Base-by-base conservation (phyloP, 2,888 invertebrate genomes). In the Leptarthrus brevirostris region DNA sequence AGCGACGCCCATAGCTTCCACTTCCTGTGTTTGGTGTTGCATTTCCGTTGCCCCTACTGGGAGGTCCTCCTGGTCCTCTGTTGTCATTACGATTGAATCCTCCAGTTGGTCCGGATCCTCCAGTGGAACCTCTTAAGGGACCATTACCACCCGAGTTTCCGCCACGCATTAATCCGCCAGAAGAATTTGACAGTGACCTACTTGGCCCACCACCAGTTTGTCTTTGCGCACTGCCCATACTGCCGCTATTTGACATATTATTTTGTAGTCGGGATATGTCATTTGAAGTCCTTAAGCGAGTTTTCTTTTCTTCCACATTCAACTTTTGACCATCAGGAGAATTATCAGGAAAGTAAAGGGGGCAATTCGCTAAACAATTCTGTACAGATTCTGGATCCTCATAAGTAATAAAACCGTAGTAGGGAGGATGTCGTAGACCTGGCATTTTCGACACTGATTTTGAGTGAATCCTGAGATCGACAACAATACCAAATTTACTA, bases 361-460 rank as follows among this genome's bases (percentile, higher is more conserved):
- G 93, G 76, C 85, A 84, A 80, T 82, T 80, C 76, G 88, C 82
- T 73, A 96, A 88, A 80, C 94, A 93, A 81, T 89, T 90, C 82
- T 90, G 90, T 74, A 95, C 97, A 70, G 93, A 90, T 79, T 90
- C 89, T 75, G 90, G 86, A 80, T 91, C 92, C 83, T 96, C 96
- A 86, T 95, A 98, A 8, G 96, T 96, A 80, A 98, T 93, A 86
- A 98, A 98, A 71, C 97, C 97, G 86, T 95, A 97, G 86, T 97
- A 96, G 77, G 91, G 90, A 44, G 91, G 90, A 74, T 82, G 82
- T 72, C 79, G 86, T 79, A 83, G 86, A 80, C 89, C 86, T 77
- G 87, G 85, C n/a, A 86, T 83, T 75, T 87, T 87, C 73, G 87
- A 86, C 52, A 86, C 85, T 5, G 89, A 87, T 86, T 96, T 96